Evolutionary conservation across 2,888 invertebrate genomes (phyloP), one percentile per base, ranked within the genome.

Genomic region (Tetanocera ferruginea): DNA sequence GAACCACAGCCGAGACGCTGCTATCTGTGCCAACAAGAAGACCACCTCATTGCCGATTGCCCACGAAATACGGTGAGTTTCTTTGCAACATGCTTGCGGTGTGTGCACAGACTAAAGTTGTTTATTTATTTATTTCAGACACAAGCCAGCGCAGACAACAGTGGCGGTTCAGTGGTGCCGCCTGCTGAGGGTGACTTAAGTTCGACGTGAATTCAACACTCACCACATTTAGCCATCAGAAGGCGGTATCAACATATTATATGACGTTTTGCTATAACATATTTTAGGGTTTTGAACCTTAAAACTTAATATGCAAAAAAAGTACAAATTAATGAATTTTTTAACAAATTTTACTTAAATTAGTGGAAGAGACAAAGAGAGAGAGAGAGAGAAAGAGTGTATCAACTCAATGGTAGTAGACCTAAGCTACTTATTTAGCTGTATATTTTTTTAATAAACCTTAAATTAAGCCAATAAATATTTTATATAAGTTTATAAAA

Each of bases 1-100:
- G 96, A 96, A 17, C 97, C 97, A 73, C 95, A 96, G 90, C 97
- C 97, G 84, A 97, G 97, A 91, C 92, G 95, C 85, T 97, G 97
- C 90, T 97, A 97, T 91, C 93, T 94, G 88, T 97, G 97, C 90
- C 96, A 96, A 89, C 94, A 95, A 83, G 94, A 95, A 84, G 95
- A 95, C 85, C 97, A 97, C 90, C 92, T 97, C 78, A 95, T 97
- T 80, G 97, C 96, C 37, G 96, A 97, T 87, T 97, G 97, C 89
- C 96, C 97, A 25, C 90, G 91, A 31, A 91, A 93, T 82, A 86
- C 87, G 78, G 90, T 86, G 34, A 25, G 78, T 78, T 31, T 1
- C 11, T 17, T 31, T 6, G 6, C 11, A 0, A 25, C 6, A 34
- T 14, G 43, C 2, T 11, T 43, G 52, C 25, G 52, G 28, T 37